Evolutionary conservation across 2,797 vertebrate genomes (phyloP).

Genomic region (Acipenser transmontanus): DNA sequence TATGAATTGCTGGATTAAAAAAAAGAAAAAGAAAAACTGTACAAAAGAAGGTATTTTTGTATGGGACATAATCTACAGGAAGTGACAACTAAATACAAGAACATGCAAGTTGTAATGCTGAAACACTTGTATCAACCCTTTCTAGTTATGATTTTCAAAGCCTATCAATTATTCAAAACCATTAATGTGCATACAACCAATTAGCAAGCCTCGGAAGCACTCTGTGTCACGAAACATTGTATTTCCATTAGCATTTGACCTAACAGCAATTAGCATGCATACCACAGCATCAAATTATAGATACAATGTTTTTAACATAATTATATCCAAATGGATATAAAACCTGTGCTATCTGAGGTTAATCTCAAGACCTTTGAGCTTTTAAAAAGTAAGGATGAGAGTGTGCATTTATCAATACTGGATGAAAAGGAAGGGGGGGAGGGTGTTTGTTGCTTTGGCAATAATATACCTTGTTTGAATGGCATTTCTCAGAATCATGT

Average conservation of each 20-base stretch:
- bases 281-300: conserved; percentile 63
- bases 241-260: conserved; percentile 19
- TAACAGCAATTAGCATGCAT: conserved; percentile 7
- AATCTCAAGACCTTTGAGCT: conserved; percentile 9
- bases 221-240: conserved; percentile 19
- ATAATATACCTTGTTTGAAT: background rate
- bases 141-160: conserved; percentile 38
- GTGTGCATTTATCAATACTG: conserved; percentile 11
- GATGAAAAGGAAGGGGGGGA: background rate
- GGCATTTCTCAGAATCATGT: background rate
- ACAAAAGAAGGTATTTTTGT: conserved; percentile 10
- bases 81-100: background rate
- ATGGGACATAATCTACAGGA: conserved; percentile 3
- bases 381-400: conserved; percentile 15
- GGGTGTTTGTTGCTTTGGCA: conserved; percentile 17
- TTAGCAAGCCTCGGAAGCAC: conserved; percentile 4
- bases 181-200: conserved; percentile 44
- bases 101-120: too few relatives aligned
- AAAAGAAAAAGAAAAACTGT: background rate
- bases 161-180: conserved; percentile 58
- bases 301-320: conserved; percentile 21
- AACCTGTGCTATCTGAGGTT: background rate
- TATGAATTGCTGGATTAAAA: too few relatives aligned
- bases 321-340: conserved; percentile 16
- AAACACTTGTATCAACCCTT: background rate